These are phyloP conservation scores for Drosophila acutilabella DNA, from an alignment of 2,888 invertebrate genomes.

Conservation along the genomic window DNA sequence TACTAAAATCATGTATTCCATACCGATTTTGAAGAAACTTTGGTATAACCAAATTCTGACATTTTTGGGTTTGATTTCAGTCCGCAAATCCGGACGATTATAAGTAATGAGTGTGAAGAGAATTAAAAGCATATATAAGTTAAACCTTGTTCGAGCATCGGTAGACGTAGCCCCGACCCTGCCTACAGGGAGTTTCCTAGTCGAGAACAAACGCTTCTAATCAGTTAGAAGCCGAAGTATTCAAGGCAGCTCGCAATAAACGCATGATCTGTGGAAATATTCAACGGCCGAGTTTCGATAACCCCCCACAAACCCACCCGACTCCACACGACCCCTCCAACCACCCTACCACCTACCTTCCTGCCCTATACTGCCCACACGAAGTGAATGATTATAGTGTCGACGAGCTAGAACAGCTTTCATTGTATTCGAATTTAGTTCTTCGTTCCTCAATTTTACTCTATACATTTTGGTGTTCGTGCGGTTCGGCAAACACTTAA, in stretches of 20 bases:
- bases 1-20: no score
- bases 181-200: background rate
- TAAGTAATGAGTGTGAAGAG: no score
- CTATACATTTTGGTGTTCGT: constrained; percentile 11
- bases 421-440: constrained; percentile 15
- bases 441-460: constrained; percentile 23
- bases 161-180: background rate
- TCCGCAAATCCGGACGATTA: no score
- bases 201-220: background rate
- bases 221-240: background rate
- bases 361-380: background rate
- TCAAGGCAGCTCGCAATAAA: constrained; percentile 22
- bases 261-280: constrained; percentile 25
- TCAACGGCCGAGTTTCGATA: constrained; percentile 11
- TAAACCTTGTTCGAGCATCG: no score
- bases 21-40: no score
- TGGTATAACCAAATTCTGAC: no score
- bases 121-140: no score
- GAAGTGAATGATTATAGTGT: constrained; percentile 13
- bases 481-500: constrained; percentile 50
- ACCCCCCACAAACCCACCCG: constrained; percentile 1
- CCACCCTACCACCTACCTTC: background rate
- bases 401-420: constrained; percentile 21
- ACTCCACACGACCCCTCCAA: background rate
- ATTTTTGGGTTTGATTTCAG: no score